phyloP scores from a whole-genome alignment of 1,140 invertebrate genomes.

The Bombus breviceps region DNA sequence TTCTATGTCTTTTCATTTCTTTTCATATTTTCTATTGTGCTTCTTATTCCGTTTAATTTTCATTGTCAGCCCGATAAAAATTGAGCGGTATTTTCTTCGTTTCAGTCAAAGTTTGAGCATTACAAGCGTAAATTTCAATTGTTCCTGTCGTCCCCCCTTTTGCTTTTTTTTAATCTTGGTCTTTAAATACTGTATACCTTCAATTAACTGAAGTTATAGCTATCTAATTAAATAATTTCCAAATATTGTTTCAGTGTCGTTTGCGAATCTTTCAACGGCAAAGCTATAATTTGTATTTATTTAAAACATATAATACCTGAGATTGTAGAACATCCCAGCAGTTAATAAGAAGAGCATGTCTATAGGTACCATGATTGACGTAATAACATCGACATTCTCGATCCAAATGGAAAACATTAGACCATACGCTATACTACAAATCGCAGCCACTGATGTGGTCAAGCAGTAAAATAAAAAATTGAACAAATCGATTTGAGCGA shows the following conservation, averaged over 20 bases:
- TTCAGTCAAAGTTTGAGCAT: too few relatives aligned
- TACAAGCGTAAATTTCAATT: background rate
- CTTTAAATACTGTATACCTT: too few relatives aligned
- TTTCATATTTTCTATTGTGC: background rate
- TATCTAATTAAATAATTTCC: too few relatives aligned
- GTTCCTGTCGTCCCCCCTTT: too few relatives aligned
- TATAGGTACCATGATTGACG: constrained; percentile 63
- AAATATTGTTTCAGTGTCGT: too few relatives aligned
- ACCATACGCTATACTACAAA: constrained; percentile 61
- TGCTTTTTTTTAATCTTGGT: too few relatives aligned
- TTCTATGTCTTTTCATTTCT: background rate
- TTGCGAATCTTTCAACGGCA: background rate
- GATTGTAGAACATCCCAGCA: constrained; percentile 69
- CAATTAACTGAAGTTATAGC: too few relatives aligned
- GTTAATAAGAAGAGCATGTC: constrained; percentile 66
- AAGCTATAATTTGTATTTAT: background rate
- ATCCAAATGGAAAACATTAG: constrained; percentile 59
- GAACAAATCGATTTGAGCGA: constrained; percentile 6
- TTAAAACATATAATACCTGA: constrained; percentile 52
- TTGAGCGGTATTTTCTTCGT: too few relatives aligned
- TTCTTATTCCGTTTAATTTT: background rate
- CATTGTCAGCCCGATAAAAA: too few relatives aligned
- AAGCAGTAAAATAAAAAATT: constrained; percentile 49
- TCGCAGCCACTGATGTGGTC: constrained; percentile 29
- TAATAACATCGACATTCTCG: constrained; percentile 50